These are phyloP conservation scores for Myxocyprinus asiaticus DNA, from an alignment of 2,113 vertebrate species.

Conservation along the genomic window DNA sequence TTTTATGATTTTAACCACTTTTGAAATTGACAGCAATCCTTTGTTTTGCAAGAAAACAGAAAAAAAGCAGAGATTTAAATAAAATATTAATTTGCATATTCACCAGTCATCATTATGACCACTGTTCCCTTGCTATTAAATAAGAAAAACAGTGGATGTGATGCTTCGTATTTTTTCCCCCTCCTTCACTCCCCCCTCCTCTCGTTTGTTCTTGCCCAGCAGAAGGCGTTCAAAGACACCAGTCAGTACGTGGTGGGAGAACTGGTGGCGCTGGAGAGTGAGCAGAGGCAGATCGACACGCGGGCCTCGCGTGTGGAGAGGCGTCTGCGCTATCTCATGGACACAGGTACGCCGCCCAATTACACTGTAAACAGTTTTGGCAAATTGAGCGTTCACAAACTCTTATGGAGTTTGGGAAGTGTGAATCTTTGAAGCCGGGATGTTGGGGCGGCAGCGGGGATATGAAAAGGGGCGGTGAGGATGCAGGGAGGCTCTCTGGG, in stretches of 20 bases:
- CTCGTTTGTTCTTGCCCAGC: constrained; percentile 85
- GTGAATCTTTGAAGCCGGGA: constrained; percentile 97
- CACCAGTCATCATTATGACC: constrained; percentile 7
- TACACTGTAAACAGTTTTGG: constrained; percentile 99
- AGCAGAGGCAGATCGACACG: constrained; percentile 99
- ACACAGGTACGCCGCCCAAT: constrained; percentile 99
- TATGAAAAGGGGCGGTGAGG: constrained; percentile 62
- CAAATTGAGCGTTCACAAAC: constrained; percentile 99
- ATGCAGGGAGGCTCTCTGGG: constrained; percentile 96
- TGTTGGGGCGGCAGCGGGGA: constrained; percentile 77
- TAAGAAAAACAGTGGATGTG: neutral
- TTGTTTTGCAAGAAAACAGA: neutral
- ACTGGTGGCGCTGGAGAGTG: constrained; percentile 99
- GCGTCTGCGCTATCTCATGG: constrained; percentile 99
- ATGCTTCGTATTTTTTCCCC: constrained; percentile 30
- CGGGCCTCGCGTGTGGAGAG: constrained; percentile 99
- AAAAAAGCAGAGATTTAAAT: neutral
- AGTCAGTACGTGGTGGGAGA: constrained; percentile 99
- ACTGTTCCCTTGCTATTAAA: constrained; percentile 15
- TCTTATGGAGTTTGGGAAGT: constrained; percentile 95
- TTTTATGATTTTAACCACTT: neutral
- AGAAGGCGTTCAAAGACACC: constrained; percentile 99
- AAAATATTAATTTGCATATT: neutral
- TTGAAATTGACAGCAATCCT: neutral
- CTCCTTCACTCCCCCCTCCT: constrained; percentile 47